phyloP scores from a whole-genome alignment of 2,797 vertebrate species.

The Lagocephalus sceleratus region DNA sequence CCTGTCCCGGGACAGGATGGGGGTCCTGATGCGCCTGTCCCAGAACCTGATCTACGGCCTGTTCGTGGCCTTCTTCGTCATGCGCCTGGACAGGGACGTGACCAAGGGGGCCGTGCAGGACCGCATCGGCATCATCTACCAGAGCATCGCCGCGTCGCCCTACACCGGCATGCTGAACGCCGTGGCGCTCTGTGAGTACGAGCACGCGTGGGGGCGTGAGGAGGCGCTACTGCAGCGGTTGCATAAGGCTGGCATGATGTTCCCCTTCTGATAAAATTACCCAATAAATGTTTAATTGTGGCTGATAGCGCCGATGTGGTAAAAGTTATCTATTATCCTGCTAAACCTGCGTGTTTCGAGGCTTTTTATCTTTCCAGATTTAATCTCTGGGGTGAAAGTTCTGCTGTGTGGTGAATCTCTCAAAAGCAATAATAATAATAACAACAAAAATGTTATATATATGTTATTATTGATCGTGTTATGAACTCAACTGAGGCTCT shows the following conservation, averaged over 20 bases:
- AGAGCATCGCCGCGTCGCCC: slow-evolving; percentile 83
- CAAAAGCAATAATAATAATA: slow-evolving; percentile 12
- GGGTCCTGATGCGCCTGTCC: slow-evolving; percentile 87
- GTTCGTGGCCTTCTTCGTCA: slow-evolving; percentile 88
- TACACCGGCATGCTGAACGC: slow-evolving; percentile 96
- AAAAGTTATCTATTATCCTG: slow-evolving; percentile 15
- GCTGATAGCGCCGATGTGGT: not conserved
- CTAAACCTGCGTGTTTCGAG: slow-evolving; percentile 12
- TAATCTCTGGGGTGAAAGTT: slow-evolving; percentile 35
- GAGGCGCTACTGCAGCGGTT: not conserved
- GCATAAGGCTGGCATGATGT: slow-evolving; percentile 1
- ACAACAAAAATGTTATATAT: not conserved
- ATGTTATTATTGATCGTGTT: too few species aligned
- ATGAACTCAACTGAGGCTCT: too few species aligned
- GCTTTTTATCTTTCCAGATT: slow-evolving; percentile 20
- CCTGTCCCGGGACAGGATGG: slow-evolving; percentile 86
- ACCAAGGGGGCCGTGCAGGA: slow-evolving; percentile 89
- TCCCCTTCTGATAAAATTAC: slow-evolving; percentile 19
- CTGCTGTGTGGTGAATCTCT: slow-evolving; percentile 21
- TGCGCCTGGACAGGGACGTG: slow-evolving; percentile 76
- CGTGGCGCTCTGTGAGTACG: slow-evolving; percentile 88
- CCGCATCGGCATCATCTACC: slow-evolving; percentile 90
- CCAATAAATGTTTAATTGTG: slow-evolving; percentile 8
- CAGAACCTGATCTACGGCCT: slow-evolving; percentile 91
- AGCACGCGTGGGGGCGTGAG: not conserved